Conservation (phyloP, 2,113 vertebrate species). For the Tympanuchus pallidicinctus region DNA sequence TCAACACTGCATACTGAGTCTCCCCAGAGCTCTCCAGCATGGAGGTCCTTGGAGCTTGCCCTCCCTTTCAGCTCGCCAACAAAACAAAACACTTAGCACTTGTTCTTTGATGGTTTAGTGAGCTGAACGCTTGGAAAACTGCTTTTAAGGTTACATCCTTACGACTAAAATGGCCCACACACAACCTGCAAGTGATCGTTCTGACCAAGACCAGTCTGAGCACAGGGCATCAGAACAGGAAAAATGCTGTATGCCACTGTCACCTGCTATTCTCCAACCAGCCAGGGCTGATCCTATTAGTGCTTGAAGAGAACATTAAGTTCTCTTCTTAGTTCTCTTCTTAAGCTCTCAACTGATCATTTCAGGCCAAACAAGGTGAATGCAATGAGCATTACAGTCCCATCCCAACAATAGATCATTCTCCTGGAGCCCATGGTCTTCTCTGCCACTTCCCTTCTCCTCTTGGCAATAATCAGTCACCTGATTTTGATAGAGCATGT, state of each 20-base stretch:
- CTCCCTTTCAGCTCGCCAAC: background rate
- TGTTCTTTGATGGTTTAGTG: background rate
- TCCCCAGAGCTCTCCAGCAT: background rate
- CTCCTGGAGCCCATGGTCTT: accelerated
- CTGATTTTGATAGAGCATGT: background rate
- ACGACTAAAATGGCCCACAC: accelerated
- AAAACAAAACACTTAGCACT: background rate
- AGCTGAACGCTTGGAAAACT: background rate
- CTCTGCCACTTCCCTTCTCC: background rate
- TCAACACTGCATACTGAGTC: background rate
- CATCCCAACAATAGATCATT: background rate
- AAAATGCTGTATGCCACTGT: background rate
- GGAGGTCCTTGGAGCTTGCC: background rate
- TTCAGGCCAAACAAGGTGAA: too few species aligned
- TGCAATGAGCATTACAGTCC: background rate
- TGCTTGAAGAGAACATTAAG: too few species aligned
- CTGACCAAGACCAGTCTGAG: background rate
- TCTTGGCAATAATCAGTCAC: background rate
- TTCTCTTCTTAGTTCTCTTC: too few species aligned
- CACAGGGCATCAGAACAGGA: background rate
- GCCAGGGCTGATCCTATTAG: background rate
- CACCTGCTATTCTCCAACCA: background rate
- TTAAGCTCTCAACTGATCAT: too few species aligned
- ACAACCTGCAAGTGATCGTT: background rate
- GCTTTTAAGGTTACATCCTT: background rate